Conservation (phyloP, 2,797 vertebrate genomes). For the Psittacula derbiana region DNA sequence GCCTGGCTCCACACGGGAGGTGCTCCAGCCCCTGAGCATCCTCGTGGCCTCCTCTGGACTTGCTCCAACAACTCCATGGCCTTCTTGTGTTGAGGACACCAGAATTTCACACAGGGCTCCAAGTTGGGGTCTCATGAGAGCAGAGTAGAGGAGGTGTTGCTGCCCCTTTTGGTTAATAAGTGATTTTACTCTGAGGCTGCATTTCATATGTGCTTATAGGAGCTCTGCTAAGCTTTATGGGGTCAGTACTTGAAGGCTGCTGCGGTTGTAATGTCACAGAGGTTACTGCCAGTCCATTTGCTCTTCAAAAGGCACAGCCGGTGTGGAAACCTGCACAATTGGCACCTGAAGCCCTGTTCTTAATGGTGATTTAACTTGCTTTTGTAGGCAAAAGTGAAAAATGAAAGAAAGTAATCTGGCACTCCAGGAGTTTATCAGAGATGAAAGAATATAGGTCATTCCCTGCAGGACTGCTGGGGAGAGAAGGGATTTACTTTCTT, state of each 20-base stretch:
- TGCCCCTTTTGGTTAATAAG: background rate
- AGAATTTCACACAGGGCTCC: too few relatives aligned
- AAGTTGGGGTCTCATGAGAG: background rate
- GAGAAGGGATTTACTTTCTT: background rate
- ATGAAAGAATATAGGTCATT: slow-evolving; percentile 9
- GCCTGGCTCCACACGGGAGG: too few relatives aligned
- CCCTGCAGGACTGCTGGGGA: background rate
- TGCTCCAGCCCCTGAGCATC: too few relatives aligned
- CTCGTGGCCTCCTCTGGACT: too few relatives aligned
- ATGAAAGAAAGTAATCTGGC: background rate
- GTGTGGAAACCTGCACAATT: background rate
- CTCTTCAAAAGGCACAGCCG: slow-evolving; percentile 1
- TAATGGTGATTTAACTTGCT: background rate
- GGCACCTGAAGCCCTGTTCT: background rate
- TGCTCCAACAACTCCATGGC: too few relatives aligned
- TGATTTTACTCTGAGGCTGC: background rate
- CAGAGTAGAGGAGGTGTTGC: background rate
- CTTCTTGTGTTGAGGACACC: too few relatives aligned
- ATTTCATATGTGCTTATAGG: background rate
- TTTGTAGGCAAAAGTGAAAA: background rate
- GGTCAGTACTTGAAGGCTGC: slow-evolving; percentile 6
- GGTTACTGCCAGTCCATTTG: background rate
- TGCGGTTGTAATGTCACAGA: background rate
- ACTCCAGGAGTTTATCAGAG: background rate
- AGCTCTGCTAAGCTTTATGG: background rate